Base-by-base conservation (phyloP, 2,113 vertebrate species). In the Anolis sagrei region DNA sequence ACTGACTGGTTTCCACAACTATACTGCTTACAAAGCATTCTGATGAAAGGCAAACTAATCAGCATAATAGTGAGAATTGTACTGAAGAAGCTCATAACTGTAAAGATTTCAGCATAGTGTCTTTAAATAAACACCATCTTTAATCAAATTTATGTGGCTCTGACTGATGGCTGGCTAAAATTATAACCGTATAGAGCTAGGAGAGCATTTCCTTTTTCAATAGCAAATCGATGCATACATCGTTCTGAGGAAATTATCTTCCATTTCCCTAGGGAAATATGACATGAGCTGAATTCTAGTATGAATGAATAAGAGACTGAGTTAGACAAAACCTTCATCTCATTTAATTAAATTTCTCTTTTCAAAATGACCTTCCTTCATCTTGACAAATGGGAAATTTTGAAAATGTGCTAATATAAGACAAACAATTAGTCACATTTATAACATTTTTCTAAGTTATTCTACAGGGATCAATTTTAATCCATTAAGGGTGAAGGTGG, bases 171-270 rank as follows among this genome's bases (percentile, higher is more conserved):
- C 89, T 81, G 72, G 77, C 91, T 1, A 13, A 88, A 95, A 94
- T 90, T 94, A 90, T 77, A 86, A 82, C 70, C 77, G 21, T 88
- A 88, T 48, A 86, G 74, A 27, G 68, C 90, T 73, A 89, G 73
- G 84, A 70, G 86, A 91, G 74, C 84, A 82, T 92, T 94, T 83
- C 18, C 5, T 90, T 94, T 95, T 86, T 89, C 91, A 92, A 73
- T 78, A 89, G 91, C 88, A 93, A 95, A 94, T 93, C 93, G 92
- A 91, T 87, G 93, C 89, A 89, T 93, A 81, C 69, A 94, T 94
- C 86, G 81, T 87, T 92, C 94, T 80, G 75, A 73, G 85, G 84
- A 89, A 95, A 93, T 90, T 91, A 87, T 93, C 96, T 81, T 90
- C 85, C 76, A 90, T 90, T 75, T 85, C 91, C 92, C 87, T 83